Percentiles rank a stretch among this genome's conserved stretches.
These are phyloP conservation scores for Ascidia mentula DNA, from an alignment of 23 tunicate species.

Conservation along the genomic window DNA sequence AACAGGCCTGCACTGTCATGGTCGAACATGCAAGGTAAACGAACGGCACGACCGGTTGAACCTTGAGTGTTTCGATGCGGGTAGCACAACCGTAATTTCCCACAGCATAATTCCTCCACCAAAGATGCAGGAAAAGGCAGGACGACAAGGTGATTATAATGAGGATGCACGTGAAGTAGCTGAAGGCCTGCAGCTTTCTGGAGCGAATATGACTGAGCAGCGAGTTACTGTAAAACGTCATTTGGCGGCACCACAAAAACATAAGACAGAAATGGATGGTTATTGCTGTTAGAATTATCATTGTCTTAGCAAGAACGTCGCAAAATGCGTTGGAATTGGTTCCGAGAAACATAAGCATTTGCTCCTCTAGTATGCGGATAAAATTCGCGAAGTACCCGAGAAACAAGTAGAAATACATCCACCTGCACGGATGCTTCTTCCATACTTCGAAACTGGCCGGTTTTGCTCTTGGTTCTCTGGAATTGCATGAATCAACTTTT, in stretches of 20 bases:
- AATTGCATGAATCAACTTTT: not conserved
- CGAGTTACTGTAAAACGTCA: conserved; percentile 62
- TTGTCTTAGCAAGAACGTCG: conserved; percentile 33
- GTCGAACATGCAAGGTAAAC: conserved; percentile 43
- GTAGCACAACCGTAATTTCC: conserved; percentile 33
- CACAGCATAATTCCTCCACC: conserved; percentile 61
- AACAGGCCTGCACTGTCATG: conserved; percentile 48
- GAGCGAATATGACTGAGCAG: conserved; percentile 35
- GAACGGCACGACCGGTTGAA: conserved; percentile 36
- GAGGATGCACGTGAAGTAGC: conserved; percentile 39
- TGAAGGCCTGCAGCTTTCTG: conserved; percentile 35
- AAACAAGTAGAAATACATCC: conserved; percentile 33
- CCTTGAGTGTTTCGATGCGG: not conserved
- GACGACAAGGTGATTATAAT: conserved; percentile 40
- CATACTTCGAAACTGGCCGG: not conserved
- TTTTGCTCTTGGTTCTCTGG: not conserved
- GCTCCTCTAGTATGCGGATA: conserved; percentile 28
- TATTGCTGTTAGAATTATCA: conserved; percentile 50
- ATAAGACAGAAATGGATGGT: conserved; percentile 56
- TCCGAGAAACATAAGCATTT: conserved; percentile 27
- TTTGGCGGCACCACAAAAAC: conserved; percentile 71
- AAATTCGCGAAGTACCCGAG: conserved; percentile 9
- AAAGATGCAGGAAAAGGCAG: conserved; percentile 39
- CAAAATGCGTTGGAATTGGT: conserved; percentile 41
- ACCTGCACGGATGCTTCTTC: conserved; percentile 11